These are phyloP conservation scores for Tyrannus savana DNA, from an alignment of 2,113 vertebrate genomes.

Conservation along the genomic window DNA sequence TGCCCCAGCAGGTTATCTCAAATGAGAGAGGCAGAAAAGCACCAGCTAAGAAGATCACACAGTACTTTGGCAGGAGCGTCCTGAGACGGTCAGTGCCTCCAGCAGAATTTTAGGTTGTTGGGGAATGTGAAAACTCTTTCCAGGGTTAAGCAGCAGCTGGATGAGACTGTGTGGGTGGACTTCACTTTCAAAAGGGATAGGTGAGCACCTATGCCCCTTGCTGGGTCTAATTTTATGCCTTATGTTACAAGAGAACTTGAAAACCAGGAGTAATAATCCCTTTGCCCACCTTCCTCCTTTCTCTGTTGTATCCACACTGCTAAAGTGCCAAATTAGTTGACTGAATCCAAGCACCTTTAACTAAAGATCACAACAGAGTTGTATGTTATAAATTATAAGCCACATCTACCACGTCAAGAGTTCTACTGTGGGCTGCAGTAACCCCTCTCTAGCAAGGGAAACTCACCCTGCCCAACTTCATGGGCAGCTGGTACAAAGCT, in stretches of 20 bases:
- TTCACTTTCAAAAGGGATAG: background rate
- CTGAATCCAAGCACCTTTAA: background rate
- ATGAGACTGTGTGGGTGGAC: background rate
- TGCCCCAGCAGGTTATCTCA: background rate
- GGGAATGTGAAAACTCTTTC: background rate
- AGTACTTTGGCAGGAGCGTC: background rate
- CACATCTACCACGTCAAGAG: background rate
- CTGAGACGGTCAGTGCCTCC: background rate
- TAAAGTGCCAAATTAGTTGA: background rate
- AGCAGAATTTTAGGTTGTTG: background rate
- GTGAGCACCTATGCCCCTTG: background rate
- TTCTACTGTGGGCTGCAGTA: background rate
- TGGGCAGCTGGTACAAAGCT: rapidly evolving
- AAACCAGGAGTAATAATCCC: background rate
- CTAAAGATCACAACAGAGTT: background rate
- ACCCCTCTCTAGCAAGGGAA: background rate
- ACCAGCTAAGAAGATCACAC: background rate
- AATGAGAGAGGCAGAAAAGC: background rate
- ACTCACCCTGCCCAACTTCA: background rate
- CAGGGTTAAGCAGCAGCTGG: background rate
- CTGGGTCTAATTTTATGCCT: background rate
- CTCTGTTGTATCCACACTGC: background rate
- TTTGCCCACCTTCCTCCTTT: background rate
- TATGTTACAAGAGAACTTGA: background rate
- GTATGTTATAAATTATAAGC: background rate